Conservation (phyloP, 2,113 vertebrate species). For the Promerops cafer region DNA sequence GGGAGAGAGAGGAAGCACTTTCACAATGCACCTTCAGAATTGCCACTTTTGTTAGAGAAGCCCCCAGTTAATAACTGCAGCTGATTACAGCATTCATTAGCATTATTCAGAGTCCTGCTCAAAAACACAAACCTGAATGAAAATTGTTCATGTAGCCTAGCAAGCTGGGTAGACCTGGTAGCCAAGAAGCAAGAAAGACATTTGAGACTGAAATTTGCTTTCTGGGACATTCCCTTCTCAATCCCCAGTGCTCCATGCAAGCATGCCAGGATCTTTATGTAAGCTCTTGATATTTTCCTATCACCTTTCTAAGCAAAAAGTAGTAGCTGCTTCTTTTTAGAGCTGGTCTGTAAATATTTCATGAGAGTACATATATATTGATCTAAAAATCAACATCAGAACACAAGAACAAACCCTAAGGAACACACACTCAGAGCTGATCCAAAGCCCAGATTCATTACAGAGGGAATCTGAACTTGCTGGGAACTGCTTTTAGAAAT, state of each 20-base stretch:
- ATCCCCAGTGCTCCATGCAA: background rate
- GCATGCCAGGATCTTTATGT: background rate
- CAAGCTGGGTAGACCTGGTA: background rate
- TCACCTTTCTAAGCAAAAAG: background rate
- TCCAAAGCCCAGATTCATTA: background rate
- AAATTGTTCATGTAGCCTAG: rapidly evolving
- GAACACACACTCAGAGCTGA: background rate
- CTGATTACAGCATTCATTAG: background rate
- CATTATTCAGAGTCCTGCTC: background rate
- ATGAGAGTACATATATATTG: background rate
- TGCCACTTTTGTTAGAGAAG: background rate
- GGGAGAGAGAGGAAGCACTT: background rate
- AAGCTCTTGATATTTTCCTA: background rate
- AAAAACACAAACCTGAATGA: background rate
- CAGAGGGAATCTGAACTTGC: background rate
- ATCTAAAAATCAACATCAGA: slow-evolving; percentile 7
- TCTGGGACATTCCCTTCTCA: background rate
- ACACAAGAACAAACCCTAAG: background rate
- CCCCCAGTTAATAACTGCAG: background rate
- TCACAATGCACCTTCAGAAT: background rate
- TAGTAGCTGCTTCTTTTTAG: background rate
- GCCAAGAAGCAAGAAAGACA: background rate
- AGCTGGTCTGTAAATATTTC: background rate
- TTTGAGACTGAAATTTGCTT: background rate
- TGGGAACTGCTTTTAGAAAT: background rate